Evolutionary conservation across 1,140 invertebrate species (phyloP).

Genomic region (Nasonia vitripennis): DNA sequence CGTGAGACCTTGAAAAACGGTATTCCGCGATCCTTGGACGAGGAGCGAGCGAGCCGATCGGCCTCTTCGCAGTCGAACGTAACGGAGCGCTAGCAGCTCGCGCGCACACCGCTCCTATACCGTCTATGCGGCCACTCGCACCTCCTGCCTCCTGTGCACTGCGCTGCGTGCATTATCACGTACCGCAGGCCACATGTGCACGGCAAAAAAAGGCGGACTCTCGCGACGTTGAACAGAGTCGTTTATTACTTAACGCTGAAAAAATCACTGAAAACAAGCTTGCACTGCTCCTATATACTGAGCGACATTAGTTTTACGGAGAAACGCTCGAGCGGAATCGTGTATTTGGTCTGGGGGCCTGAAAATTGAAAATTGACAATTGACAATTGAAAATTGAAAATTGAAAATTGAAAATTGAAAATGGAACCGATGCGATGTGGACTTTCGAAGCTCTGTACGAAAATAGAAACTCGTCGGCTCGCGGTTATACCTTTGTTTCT

Average conservation of each 20-base stretch:
- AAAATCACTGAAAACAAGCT: background rate
- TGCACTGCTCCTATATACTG: background rate
- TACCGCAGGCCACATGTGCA: too few relatives aligned
- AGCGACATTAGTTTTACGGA: background rate
- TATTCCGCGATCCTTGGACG: slow-evolving; percentile 51
- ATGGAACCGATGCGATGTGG: too few relatives aligned
- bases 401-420: too few relatives aligned
- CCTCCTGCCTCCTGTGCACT: background rate
- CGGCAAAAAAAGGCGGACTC: background rate
- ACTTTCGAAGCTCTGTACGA: background rate
- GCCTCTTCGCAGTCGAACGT: slow-evolving; percentile 41
- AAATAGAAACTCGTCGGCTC: background rate
- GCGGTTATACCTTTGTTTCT: background rate
- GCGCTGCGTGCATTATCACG: too few relatives aligned
- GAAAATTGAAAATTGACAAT: too few relatives aligned
- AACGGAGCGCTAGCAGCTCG: slow-evolving; percentile 37
- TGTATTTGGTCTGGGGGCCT: too few relatives aligned
- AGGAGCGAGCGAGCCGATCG: slow-evolving; percentile 5
- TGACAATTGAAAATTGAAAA: too few relatives aligned
- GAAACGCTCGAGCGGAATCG: background rate
- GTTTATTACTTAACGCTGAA: too few relatives aligned
- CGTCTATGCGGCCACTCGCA: background rate
- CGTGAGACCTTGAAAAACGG: slow-evolving; percentile 52
- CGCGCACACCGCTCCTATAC: background rate
- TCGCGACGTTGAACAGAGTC: background rate